Base-by-base conservation (phyloP, 2,888 invertebrate genomes). In the Agonopterix arenella region DNA sequence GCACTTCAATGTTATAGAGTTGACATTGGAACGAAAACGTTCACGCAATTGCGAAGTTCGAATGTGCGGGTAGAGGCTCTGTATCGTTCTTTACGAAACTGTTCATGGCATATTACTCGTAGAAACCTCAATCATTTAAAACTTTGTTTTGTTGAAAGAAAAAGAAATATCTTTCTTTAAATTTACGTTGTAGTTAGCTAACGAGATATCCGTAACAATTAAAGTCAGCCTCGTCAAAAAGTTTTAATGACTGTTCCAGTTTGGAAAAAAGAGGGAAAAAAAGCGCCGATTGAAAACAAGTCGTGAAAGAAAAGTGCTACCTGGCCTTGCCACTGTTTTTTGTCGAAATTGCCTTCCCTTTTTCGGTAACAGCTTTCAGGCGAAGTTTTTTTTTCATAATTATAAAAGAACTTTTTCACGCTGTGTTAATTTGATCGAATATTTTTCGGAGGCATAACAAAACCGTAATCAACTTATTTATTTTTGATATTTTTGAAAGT, bases 201-300 rank as follows among this genome's bases (percentile, higher is more conserved):
- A 77, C 79, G 70, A 81, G 79, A 77, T 76, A 76, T 75, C 78
- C 68, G 64, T 74, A 70, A 76, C 78, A 81, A 80, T 82, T 79
- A 80, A 73, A 80, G 64, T 66, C 60, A 55, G 68, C 61, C 70
- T 71, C 76, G 70, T 80, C 77, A 73, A 76, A 76, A 85, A 84
- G 74, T 84, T 85, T 82, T 84, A 85, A 85, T 79, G 82, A 78
- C 70, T 73, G 73, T 70, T 72, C 69, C 67, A 73, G 68, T 80
- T 79, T 70, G 55, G 53, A 55, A 56, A 63, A 56, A 52, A 54
- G 57, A 28, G 28, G 28, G 28, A 28, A 28, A 51, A 65, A 66
- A 68, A 70, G 62, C 61, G 64, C 55, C 67, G 68, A 75, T 73
- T 71, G 70, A 72, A 76, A 73, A 70, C 64, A 72, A 73, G 60